Conservation (phyloP, 1,140 invertebrate species). For the Diorhabda sublineata region DNA sequence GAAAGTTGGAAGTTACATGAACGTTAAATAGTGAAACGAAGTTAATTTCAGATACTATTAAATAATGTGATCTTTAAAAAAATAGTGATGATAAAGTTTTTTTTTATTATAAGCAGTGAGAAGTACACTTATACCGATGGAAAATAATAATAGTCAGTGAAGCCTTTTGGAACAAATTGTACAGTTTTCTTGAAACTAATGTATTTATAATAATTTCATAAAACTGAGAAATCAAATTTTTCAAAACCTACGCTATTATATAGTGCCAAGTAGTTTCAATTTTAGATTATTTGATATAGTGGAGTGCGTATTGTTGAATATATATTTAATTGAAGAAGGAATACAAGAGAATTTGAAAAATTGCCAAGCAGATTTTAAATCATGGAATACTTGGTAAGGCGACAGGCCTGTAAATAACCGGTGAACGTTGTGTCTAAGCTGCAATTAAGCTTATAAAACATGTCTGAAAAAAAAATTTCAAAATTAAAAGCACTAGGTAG, state of each 20-base stretch:
- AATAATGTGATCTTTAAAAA: too few species aligned
- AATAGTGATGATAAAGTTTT: too few species aligned
- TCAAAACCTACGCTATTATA: slow-evolving; percentile 26
- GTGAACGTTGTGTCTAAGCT: slow-evolving; percentile 20
- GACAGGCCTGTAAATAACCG: slow-evolving; percentile 12
- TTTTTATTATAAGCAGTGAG: too few species aligned
- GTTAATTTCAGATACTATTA: too few species aligned
- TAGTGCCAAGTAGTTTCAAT: slow-evolving; percentile 30
- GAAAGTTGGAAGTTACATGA: too few species aligned
- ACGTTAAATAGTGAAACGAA: too few species aligned
- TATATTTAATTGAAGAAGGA: slow-evolving; percentile 16
- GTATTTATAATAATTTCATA: slow-evolving; percentile 1
- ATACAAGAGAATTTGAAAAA: slow-evolving; percentile 1
- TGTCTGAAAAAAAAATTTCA: slow-evolving; percentile 39
- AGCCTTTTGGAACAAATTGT: neutral
- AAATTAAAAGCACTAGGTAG: slow-evolving; percentile 39
- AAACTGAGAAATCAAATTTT: slow-evolving; percentile 25
- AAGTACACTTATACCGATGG: too few species aligned
- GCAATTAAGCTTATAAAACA: slow-evolving; percentile 28
- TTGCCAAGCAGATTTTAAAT: slow-evolving; percentile 4
- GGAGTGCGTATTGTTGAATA: slow-evolving; percentile 28
- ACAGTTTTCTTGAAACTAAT: neutral
- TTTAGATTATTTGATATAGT: slow-evolving; percentile 27
- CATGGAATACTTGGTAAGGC: slow-evolving; percentile 3
- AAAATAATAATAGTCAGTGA: too few species aligned